Percentiles rank a stretch among this genome's conserved stretches.
These are phyloP conservation scores for Corythaixoides concolor DNA, from an alignment of 2,113 vertebrate genomes.

Conservation along the genomic window DNA sequence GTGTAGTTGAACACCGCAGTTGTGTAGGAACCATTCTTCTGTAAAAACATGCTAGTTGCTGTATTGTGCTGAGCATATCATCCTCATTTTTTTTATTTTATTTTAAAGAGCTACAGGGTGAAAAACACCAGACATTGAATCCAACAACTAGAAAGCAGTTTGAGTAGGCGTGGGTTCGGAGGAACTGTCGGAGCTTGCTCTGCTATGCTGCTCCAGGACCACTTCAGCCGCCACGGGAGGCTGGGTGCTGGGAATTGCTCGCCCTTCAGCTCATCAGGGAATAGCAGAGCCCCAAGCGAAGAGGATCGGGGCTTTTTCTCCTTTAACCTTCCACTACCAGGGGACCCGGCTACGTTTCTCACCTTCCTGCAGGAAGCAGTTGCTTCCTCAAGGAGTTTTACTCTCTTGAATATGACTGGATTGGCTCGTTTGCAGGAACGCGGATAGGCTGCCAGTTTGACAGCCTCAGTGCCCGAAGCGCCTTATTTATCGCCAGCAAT, in stretches of 20 bases:
- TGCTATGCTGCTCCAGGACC: accelerated
- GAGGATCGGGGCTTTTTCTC: neutral
- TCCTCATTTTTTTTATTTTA: neutral
- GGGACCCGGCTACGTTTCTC: neutral
- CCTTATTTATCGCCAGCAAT: accelerated
- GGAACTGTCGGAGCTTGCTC: neutral
- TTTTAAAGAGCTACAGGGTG: neutral
- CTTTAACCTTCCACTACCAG: neutral
- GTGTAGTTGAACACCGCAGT: neutral
- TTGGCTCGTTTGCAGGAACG: neutral
- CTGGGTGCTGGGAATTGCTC: neutral
- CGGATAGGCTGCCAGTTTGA: neutral
- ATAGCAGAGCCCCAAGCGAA: neutral
- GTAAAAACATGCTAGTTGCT: neutral
- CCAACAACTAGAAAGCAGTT: neutral
- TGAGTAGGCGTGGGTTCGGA: neutral
- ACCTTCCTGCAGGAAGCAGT: neutral
- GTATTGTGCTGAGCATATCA: neutral
- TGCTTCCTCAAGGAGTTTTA: neutral
- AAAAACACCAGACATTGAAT: neutral
- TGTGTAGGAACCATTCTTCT: neutral
- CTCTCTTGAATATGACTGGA: accelerated
- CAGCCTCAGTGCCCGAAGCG: accelerated
- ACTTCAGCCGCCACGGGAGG: accelerated
- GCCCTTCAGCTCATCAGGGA: neutral